These are phyloP conservation scores for Dasysyrphus tricinctus DNA, from an alignment of 2,888 invertebrate species.

Conservation along the genomic window DNA sequence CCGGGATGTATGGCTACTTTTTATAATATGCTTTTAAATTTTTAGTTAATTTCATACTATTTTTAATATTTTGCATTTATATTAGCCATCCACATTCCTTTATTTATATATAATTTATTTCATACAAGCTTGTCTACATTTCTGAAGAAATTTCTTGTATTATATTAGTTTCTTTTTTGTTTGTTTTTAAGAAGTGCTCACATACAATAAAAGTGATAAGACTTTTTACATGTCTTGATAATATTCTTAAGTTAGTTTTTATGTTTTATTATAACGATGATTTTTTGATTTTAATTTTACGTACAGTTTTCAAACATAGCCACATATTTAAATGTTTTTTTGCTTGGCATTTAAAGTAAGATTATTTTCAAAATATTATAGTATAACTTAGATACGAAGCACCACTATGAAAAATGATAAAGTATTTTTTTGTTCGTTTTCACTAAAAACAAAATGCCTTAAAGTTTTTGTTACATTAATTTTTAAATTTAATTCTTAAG, in stretches of 20 bases:
- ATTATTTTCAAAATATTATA: background rate
- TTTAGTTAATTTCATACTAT: background rate
- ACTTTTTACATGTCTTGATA: conserved; percentile 1
- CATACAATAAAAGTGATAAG: conserved; percentile 4
- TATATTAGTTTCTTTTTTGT: conserved; percentile 1
- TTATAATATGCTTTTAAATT: background rate
- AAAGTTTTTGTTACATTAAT: background rate
- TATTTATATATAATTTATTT: background rate
- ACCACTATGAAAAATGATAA: conserved; percentile 46
- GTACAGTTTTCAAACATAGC: background rate
- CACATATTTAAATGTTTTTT: background rate
- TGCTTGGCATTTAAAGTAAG: background rate
- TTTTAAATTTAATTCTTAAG: conserved; percentile 17
- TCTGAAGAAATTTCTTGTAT: background rate
- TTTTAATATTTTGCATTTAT: conserved; percentile 27
- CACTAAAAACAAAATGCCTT: conserved; percentile 27
- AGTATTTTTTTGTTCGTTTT: background rate
- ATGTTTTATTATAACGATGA: background rate
- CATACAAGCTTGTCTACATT: conserved; percentile 4
- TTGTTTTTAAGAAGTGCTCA: conserved; percentile 2
- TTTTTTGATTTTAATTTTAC: conserved; percentile 1
- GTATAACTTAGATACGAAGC: conserved; percentile 42
- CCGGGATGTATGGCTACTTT: conserved; percentile 23
- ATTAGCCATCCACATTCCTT: conserved; percentile 7
- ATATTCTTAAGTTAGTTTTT: background rate